Base-by-base conservation (phyloP, 2,797 vertebrate genomes). In the Danio aesculapii region DNA sequence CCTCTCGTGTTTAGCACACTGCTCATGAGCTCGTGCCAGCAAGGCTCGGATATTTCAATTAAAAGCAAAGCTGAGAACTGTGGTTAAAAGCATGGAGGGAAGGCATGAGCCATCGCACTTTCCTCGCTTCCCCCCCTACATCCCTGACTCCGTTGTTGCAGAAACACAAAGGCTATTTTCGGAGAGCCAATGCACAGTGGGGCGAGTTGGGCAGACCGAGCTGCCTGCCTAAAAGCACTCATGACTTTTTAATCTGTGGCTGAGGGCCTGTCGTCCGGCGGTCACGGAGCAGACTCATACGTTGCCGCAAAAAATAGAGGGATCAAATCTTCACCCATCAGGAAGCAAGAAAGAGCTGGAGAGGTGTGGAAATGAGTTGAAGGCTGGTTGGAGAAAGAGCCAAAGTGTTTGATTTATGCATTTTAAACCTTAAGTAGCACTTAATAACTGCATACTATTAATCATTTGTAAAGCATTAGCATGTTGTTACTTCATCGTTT, bases 131-230 rank as follows among this genome's bases (percentile, higher is more conserved):
- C 30, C 66, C 43, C 19, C 75, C 66, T 59, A 61, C 62, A 30
- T 73, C 61, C 19, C 12, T 5, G 57, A 52, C 44, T 81, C 90
- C 89, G 88, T 93, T 92, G 91, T 93, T 87, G 91, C 89, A 89
- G 89, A 91, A 93, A 93, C 89, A 87, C 93, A 92, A 94, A 94
- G 92, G 90, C 93, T 95, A 94, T 94, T 94, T 94, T 92, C 92
- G 92, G 92, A 89, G 89, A 90, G 89, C 88, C 91, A 91, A 88
- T 91, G 88, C 91, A 85, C 87, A 87, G 75, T 79, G 85, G 90
- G 85, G 81, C 78, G 58, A 82, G 66, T 79, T 79, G 78, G 83
- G 62, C 88, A 87, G 87, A 87, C 87, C 86, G 66, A 82, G 85
- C 86, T 73, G 85, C 83, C 75, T 84, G 55, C 91, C 89, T 93